Percentiles rank a stretch among this genome's conserved stretches.
Conservation (phyloP, 2,888 invertebrate species). For the Nomada ruficornis region DNA sequence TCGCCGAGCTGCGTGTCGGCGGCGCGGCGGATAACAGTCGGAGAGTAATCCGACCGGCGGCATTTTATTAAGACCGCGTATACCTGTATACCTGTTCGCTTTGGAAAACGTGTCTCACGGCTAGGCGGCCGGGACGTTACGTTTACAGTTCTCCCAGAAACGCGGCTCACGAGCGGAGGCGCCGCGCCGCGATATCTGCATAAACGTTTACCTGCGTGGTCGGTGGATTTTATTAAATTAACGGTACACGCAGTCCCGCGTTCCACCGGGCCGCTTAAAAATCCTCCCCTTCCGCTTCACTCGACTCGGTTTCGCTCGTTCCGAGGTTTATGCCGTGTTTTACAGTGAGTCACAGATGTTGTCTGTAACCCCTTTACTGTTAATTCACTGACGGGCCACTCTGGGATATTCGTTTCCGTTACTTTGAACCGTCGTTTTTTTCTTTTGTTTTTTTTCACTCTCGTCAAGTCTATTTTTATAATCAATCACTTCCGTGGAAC, state of each 20-base stretch:
- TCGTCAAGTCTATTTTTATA: too few relatives aligned
- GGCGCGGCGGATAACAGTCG: slow-evolving; percentile 19
- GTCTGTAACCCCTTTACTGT: too few relatives aligned
- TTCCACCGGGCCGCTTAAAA: slow-evolving; percentile 6
- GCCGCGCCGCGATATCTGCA: slow-evolving; percentile 50
- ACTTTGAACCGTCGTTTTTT: too few relatives aligned
- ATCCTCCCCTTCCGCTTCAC: background rate
- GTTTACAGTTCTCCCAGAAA: slow-evolving; percentile 63
- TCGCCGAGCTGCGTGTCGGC: slow-evolving; percentile 33
- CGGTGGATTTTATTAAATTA: slow-evolving; percentile 60
- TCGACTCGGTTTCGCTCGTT: background rate
- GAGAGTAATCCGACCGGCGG: slow-evolving; percentile 59
- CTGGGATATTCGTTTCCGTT: too few relatives aligned
- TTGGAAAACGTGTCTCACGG: slow-evolving; percentile 65
- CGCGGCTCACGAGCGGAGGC: slow-evolving; percentile 30
- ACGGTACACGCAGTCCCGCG: slow-evolving; percentile 45
- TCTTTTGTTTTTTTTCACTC: too few relatives aligned
- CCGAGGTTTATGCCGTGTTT: background rate
- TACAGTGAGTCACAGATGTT: background rate
- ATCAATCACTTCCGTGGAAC: too few relatives aligned
- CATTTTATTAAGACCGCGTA: slow-evolving; percentile 58
- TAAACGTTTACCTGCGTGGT: slow-evolving; percentile 47
- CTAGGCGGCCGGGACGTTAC: slow-evolving; percentile 50
- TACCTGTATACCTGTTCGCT: slow-evolving; percentile 33
- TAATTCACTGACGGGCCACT: too few relatives aligned